These are phyloP conservation scores for Phaethon lepturus DNA, from an alignment of 2,113 vertebrate species.

Conservation along the genomic window DNA sequence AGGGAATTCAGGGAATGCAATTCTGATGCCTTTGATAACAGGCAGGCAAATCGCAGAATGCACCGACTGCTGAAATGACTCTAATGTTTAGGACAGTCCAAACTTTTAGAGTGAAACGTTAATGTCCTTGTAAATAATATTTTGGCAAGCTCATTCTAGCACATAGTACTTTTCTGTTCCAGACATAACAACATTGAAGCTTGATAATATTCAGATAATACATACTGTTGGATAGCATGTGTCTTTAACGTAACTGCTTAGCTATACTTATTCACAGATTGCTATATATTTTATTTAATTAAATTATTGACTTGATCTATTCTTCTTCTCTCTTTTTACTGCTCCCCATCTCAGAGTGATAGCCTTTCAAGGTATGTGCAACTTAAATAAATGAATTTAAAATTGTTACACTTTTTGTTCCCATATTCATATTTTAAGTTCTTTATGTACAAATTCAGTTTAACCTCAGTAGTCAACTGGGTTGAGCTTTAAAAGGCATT, in stretches of 20 bases:
- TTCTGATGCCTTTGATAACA: neutral
- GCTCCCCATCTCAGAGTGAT: slow-evolving; percentile 78
- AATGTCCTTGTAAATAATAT: neutral
- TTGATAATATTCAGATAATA: neutral
- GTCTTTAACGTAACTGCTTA: neutral
- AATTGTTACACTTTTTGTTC: neutral
- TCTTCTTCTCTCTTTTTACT: slow-evolving; percentile 53
- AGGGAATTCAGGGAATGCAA: neutral
- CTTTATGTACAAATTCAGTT: neutral
- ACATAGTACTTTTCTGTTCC: neutral
- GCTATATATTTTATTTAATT: neutral
- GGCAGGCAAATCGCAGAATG: neutral
- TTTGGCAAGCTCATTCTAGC: slow-evolving; percentile 2
- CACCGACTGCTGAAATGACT: neutral
- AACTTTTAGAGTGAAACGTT: neutral
- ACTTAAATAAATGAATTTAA: neutral
- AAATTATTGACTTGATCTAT: slow-evolving; percentile 4
- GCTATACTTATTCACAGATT: slow-evolving; percentile 1
- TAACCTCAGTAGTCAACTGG: neutral
- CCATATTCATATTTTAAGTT: neutral
- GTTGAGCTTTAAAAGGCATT: neutral
- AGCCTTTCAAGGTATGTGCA: slow-evolving; percentile 87
- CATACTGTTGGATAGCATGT: neutral
- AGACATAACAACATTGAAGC: slow-evolving; percentile 3
- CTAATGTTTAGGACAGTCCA: neutral